Percentiles rank a stretch among this genome's conserved stretches.
phyloP scores from a whole-genome alignment of 2,113 vertebrate species.

The Pandion haliaetus region DNA sequence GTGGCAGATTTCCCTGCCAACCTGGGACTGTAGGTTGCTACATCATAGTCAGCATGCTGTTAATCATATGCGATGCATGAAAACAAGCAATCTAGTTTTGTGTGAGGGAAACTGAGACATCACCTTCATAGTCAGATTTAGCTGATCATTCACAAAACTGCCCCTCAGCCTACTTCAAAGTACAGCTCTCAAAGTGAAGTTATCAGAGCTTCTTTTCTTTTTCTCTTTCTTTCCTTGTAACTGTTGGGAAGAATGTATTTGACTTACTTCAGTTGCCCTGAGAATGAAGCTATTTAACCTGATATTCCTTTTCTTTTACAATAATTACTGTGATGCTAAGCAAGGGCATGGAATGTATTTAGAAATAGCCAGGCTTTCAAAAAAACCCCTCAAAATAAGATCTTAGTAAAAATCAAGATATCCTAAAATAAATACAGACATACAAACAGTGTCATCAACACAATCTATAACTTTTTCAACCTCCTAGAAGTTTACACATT shows the following conservation, averaged over 20 bases:
- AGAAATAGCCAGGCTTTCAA: background rate
- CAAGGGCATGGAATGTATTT: background rate
- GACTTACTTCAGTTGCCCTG: too few relatives aligned
- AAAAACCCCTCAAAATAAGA: background rate
- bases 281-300: too few relatives aligned
- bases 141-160: background rate
- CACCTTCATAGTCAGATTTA: background rate
- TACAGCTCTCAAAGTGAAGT: background rate
- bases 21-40: background rate
- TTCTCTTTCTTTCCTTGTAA: background rate
- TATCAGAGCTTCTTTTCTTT: background rate
- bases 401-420: background rate
- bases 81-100: background rate
- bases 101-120: background rate
- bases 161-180: background rate
- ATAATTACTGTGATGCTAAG: background rate
- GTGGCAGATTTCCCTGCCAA: background rate
- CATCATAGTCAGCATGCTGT: background rate
- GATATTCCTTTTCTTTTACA: background rate
- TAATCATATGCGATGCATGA: background rate
- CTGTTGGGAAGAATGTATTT: background rate
- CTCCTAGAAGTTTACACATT: background rate
- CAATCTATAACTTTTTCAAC: background rate
- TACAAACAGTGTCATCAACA: background rate
- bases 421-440: background rate